A percentile compares a stretch with the other conserved stretches of the same genome.
Conservation (phyloP, 2,113 vertebrate genomes). For the Pleuronectes platessa region DNA sequence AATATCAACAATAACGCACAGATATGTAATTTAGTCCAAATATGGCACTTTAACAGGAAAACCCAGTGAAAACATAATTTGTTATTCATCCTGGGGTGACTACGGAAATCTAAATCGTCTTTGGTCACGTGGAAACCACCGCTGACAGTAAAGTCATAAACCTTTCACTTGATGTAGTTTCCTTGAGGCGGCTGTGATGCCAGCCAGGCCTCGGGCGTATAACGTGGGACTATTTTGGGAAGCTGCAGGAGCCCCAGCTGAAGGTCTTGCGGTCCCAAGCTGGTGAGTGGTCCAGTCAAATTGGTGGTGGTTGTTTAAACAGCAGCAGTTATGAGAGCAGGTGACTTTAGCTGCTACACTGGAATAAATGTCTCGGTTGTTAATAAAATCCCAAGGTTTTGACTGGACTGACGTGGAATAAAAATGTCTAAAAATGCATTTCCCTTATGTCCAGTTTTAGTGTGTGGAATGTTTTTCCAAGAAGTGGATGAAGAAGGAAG, state of each 20-base stretch:
- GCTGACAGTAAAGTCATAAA: conserved; percentile 39
- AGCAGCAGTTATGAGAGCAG: conserved; percentile 60
- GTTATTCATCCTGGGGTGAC: background rate
- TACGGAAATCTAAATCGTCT: background rate
- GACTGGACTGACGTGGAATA: background rate
- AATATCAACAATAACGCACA: background rate
- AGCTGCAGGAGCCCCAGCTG: conserved; percentile 67
- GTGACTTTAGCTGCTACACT: conserved; percentile 55
- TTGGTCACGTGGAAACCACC: conserved; percentile 23
- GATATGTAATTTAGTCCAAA: background rate
- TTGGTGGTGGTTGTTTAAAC: conserved; percentile 38
- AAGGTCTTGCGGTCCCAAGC: conserved; percentile 60
- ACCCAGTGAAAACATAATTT: background rate
- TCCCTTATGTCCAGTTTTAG: background rate
- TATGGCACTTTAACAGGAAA: background rate
- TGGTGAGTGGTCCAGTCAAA: conserved; percentile 40
- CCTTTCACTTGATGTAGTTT: conserved; percentile 65
- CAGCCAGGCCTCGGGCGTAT: conserved; percentile 57
- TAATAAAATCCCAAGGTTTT: background rate
- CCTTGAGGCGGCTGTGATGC: conserved; percentile 58
- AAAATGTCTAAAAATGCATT: background rate
- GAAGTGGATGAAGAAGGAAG: background rate
- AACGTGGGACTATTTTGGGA: conserved; percentile 76
- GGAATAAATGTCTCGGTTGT: background rate
- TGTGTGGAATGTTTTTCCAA: background rate